Conservation (phyloP, 2,797 vertebrate genomes). For the Chelon labrosus region DNA sequence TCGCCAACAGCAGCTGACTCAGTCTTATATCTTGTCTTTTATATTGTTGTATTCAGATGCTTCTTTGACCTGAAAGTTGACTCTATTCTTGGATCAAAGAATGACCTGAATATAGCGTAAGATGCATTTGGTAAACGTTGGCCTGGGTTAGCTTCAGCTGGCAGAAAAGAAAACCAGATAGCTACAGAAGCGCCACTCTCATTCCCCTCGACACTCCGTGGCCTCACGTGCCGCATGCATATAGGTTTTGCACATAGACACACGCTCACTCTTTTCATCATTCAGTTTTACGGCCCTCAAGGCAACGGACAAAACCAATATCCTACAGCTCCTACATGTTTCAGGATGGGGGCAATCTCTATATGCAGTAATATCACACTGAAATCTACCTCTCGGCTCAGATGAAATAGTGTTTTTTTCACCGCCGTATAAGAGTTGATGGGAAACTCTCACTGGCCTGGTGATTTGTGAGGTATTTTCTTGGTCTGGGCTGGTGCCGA, state of each 20-base stretch:
- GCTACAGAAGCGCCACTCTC: conserved; percentile 57
- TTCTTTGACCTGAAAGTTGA: conserved; percentile 43
- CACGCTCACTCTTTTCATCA: conserved; percentile 22
- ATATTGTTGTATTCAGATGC: conserved; percentile 23
- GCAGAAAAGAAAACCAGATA: conserved; percentile 74
- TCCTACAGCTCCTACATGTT: conserved; percentile 29
- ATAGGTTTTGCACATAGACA: conserved; percentile 5
- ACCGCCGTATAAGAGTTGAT: conserved; percentile 31
- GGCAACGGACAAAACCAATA: conserved; percentile 5
- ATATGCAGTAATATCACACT: conserved; percentile 19
- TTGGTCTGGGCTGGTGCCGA: background rate
- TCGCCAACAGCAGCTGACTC: background rate
- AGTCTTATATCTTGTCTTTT: conserved; percentile 26
- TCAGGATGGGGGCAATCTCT: conserved; percentile 21
- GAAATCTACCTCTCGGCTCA: conserved; percentile 27
- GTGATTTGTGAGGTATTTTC: conserved; percentile 17
- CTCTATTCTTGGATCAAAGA: conserved; percentile 36
- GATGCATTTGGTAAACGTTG: conserved; percentile 52
- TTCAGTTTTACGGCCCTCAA: conserved; percentile 37
- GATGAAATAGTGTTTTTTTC: conserved; percentile 32
- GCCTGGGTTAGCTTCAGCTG: conserved; percentile 58
- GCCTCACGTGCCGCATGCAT: conserved; percentile 16
- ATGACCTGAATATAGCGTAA: conserved; percentile 22
- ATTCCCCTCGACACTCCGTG: conserved; percentile 21
- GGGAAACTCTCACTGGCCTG: conserved; percentile 26